These are phyloP conservation scores for Plebejus argus DNA, from an alignment of 2,888 invertebrate genomes.

Conservation along the genomic window DNA sequence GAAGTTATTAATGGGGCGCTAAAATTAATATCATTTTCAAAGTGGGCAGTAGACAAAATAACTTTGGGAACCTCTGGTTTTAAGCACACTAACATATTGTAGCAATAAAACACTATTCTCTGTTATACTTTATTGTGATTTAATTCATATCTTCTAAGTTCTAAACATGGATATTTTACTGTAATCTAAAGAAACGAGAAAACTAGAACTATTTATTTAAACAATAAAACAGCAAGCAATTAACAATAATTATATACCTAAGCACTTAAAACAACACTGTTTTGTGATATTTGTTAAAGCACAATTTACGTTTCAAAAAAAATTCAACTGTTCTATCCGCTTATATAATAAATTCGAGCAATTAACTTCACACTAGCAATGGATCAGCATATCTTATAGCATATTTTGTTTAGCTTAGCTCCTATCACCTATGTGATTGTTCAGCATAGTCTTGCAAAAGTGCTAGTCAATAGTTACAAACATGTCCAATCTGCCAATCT, in stretches of 20 bases:
- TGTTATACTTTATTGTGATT: constrained; percentile 25
- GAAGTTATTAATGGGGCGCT: too few relatives aligned
- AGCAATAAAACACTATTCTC: constrained; percentile 14
- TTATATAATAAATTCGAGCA: neutral
- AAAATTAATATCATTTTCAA: too few relatives aligned
- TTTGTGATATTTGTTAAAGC: neutral
- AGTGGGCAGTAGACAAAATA: too few relatives aligned
- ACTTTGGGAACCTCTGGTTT: too few relatives aligned
- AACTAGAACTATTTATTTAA: neutral
- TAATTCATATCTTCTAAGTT: constrained; percentile 11
- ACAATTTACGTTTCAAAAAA: neutral
- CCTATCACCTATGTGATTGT: neutral
- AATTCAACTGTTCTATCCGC: neutral
- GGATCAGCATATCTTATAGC: too few relatives aligned
- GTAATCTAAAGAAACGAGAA: constrained; percentile 5
- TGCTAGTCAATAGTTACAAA: neutral
- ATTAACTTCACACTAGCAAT: neutral
- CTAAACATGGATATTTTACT: constrained; percentile 25
- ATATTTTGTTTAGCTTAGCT: too few relatives aligned
- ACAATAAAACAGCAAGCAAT: constrained; percentile 20
- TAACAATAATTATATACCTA: neutral
- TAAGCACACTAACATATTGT: neutral
- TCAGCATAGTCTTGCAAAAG: neutral
- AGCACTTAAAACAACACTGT: neutral
- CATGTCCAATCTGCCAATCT: neutral